Conservation (phyloP, 1,140 invertebrate genomes). For the Caenorhabditis elegans region WBcel235 BX284604.4:14148001-14148500, state of each 20-base stretch:
- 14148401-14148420: too few relatives aligned
- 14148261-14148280: neutral
- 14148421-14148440: too few relatives aligned
- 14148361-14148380: neutral
- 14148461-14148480: neutral
- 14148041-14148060: neutral
- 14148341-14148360: neutral
- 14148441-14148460: neutral
- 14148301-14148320: neutral
- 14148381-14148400: neutral
- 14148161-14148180: too few relatives aligned
- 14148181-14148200: too few relatives aligned
- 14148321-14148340: neutral
- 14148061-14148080: neutral
- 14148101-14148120: neutral
- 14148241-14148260: neutral
- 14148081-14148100: too few relatives aligned
- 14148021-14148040: neutral
- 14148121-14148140: neutral
- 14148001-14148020: neutral
- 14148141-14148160: neutral
- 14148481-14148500: neutral
- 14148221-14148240: neutral
- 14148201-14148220: neutral
- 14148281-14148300: neutral